These are phyloP conservation scores for Forpus xanthops DNA, from an alignment of 2,797 vertebrate species.

Conservation along the genomic window DNA sequence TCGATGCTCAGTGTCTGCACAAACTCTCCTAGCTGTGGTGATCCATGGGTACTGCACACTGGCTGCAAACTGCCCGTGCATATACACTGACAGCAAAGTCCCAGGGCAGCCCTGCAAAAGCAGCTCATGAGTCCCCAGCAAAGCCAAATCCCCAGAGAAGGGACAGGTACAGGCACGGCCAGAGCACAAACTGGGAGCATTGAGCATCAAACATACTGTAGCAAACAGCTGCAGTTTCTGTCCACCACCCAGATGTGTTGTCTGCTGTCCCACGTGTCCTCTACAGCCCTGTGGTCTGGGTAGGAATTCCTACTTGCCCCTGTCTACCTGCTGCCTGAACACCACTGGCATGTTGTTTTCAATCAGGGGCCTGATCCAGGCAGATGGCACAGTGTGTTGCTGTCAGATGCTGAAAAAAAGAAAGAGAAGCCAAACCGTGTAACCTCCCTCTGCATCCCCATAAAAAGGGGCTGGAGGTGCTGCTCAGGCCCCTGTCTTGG, in stretches of 20 bases:
- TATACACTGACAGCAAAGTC: not conserved
- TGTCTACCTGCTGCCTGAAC: not conserved
- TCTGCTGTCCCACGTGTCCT: fast-evolving
- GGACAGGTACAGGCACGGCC: not conserved
- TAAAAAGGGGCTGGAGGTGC: not conserved
- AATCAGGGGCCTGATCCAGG: not conserved
- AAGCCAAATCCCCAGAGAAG: not conserved
- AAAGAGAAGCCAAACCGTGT: not conserved
- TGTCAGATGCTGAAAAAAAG: not conserved
- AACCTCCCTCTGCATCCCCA: not conserved
- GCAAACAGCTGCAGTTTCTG: not conserved
- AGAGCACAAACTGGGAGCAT: not conserved
- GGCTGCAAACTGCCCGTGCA: not conserved
- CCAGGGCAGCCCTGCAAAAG: not conserved
- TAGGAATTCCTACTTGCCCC: not conserved
- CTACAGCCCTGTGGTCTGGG: not conserved
- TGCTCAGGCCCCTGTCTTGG: not conserved
- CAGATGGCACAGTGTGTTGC: fast-evolving
- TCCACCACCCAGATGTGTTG: fast-evolving
- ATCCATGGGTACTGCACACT: not conserved
- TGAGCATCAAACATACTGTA: not conserved
- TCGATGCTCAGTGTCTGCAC: not conserved
- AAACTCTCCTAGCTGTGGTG: not conserved
- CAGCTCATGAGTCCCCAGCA: not conserved
- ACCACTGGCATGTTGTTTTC: not conserved